Evolutionary conservation across 2,888 invertebrate genomes (phyloP).

Genomic region (Ischnus inquisitorius): DNA sequence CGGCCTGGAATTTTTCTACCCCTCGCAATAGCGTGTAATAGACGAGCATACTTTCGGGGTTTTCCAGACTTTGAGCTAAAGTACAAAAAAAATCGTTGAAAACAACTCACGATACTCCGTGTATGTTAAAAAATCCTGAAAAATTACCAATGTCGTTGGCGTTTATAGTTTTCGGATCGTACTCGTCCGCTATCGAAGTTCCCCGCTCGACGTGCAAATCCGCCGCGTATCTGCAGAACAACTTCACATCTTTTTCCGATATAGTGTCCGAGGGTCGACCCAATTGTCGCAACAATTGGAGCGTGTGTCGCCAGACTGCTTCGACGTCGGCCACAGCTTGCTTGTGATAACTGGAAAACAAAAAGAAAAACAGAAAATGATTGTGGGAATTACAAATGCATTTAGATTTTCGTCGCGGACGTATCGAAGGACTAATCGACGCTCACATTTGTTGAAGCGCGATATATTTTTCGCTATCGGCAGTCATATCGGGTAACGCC

Average conservation of each 20-base stretch:
- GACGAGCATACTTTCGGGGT: slow-evolving; percentile 94
- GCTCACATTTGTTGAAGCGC: slow-evolving; percentile 93
- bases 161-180: slow-evolving; percentile 88
- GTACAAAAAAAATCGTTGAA: slow-evolving; percentile 76
- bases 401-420: background rate
- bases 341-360: slow-evolving; percentile 88
- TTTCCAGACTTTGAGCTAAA: slow-evolving; percentile 90
- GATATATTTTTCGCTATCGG: slow-evolving; percentile 96
- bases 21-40: slow-evolving; percentile 96
- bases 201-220: slow-evolving; percentile 93
- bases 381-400: background rate
- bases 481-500: slow-evolving; percentile 97
- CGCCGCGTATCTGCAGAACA: slow-evolving; percentile 95
- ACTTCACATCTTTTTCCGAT: slow-evolving; percentile 92
- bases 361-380: no score
- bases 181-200: slow-evolving; percentile 93
- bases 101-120: background rate
- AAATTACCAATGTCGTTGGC: slow-evolving; percentile 87
- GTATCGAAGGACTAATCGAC: background rate
- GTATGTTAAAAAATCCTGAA: background rate
- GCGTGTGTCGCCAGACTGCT: slow-evolving; percentile 92
- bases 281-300: slow-evolving; percentile 92
- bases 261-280: slow-evolving; percentile 91
- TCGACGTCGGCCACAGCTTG: slow-evolving; percentile 95
- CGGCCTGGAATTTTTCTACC: slow-evolving; percentile 95